Percentiles rank a stretch among this genome's conserved stretches.
phyloP scores from a whole-genome alignment of 2,113 vertebrate species.

The Psilopogon haemacephalus region DNA sequence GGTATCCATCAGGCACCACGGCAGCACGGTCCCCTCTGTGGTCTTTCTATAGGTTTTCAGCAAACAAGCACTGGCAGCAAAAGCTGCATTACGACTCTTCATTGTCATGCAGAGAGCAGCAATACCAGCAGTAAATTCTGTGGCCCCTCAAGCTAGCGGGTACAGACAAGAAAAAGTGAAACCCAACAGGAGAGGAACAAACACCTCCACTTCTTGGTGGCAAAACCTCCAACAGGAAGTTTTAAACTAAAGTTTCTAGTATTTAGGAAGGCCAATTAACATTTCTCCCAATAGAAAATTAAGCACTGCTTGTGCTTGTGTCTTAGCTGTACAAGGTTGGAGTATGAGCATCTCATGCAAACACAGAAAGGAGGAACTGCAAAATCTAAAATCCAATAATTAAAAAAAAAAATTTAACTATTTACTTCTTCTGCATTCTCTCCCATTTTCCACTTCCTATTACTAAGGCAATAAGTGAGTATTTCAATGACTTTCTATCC shows the following conservation, averaged over 20 bases:
- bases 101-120: neutral
- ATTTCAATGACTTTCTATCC: neutral
- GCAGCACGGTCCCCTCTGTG: neutral
- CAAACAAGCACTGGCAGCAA: neutral
- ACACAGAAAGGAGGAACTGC: neutral
- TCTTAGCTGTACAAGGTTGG: neutral
- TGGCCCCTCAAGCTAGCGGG: neutral
- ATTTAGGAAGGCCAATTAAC: neutral
- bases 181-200: neutral
- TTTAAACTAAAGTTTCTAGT: neutral
- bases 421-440: neutral
- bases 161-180: neutral
- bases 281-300: neutral
- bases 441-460: neutral
- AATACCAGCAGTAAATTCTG: neutral
- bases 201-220: neutral
- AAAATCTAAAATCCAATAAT: neutral
- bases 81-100: neutral
- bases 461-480: neutral
- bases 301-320: neutral
- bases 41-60: neutral
- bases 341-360: neutral
- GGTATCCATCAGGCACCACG: neutral
- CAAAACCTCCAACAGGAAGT: neutral
- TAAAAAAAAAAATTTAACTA: neutral